These are phyloP conservation scores for Hypomesus transpacificus DNA, from an alignment of 2,113 vertebrate species.

Conservation along the genomic window DNA sequence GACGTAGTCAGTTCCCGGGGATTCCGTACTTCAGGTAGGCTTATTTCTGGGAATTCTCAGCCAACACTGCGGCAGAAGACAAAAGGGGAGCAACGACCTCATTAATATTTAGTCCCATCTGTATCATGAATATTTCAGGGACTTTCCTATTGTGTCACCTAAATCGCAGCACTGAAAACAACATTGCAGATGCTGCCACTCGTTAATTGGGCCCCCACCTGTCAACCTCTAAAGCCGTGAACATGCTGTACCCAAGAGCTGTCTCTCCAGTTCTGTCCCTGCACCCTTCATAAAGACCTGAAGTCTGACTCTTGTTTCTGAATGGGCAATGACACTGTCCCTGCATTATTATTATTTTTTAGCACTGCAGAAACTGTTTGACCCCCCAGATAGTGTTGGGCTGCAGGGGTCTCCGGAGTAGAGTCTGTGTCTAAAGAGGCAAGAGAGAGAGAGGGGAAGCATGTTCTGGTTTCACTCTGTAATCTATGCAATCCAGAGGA, in stretches of 20 bases:
- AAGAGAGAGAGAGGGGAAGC: not conserved
- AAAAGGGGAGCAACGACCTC: constrained; percentile 49
- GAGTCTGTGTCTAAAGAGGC: too few relatives aligned
- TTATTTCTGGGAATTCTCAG: constrained; percentile 25
- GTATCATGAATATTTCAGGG: constrained; percentile 60
- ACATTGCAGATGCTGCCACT: not conserved
- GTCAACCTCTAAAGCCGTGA: not conserved
- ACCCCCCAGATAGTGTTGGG: not conserved
- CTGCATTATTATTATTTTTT: not conserved
- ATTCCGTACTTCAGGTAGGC: not conserved
- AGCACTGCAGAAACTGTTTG: not conserved
- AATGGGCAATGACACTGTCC: constrained; percentile 10
- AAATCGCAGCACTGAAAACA: constrained; percentile 36
- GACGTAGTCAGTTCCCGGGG: too few relatives aligned
- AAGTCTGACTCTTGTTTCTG: not conserved
- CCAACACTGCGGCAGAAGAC: constrained; percentile 25
- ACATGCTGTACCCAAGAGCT: not conserved
- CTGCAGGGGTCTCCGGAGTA: too few relatives aligned
- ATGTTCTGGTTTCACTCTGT: not conserved
- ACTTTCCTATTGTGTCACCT: constrained; percentile 41
- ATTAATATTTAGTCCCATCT: constrained; percentile 62
- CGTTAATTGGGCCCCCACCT: not conserved
- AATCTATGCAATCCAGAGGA: too few relatives aligned
- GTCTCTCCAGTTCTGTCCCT: too few relatives aligned
- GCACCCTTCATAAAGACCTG: too few relatives aligned